A percentile compares a stretch with the other conserved stretches of the same genome.
These are phyloP conservation scores for Capromys pilorides DNA, from an alignment of 2,797 vertebrate genomes.

Conservation along the genomic window DNA sequence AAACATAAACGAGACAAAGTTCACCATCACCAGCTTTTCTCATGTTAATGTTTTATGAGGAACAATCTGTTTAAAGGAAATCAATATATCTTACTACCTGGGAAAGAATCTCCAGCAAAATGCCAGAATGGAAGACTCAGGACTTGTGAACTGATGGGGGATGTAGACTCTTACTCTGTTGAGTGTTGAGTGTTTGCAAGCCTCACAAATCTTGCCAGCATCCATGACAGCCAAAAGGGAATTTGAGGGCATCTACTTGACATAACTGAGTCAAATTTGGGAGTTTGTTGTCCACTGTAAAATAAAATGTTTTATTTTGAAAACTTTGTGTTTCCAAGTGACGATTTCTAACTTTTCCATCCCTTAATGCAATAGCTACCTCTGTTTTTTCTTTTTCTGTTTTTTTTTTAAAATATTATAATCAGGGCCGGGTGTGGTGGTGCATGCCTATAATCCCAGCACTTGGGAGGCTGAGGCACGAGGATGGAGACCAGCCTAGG, in stretches of 20 bases:
- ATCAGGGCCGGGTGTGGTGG: not conserved
- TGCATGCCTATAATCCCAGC: too few species aligned
- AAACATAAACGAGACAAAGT: constrained; percentile 44
- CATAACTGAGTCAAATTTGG: constrained; percentile 11
- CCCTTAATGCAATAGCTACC: not conserved
- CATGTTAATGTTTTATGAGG: constrained; percentile 2
- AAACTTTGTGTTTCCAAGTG: constrained; percentile 32
- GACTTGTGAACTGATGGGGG: constrained; percentile 41
- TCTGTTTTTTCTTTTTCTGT: not conserved
- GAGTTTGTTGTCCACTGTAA: constrained; percentile 56
- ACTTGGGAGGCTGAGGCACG: too few species aligned
- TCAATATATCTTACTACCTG: not conserved
- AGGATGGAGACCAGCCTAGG: too few species aligned
- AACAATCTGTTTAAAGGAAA: constrained; percentile 27
- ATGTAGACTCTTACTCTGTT: not conserved
- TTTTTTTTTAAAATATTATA: not conserved
- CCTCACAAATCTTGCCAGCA: constrained; percentile 28
- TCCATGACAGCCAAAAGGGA: not conserved
- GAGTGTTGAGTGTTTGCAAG: constrained; percentile 13
- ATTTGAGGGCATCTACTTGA: not conserved
- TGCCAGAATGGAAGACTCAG: constrained; percentile 10
- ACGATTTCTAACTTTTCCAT: constrained; percentile 5
- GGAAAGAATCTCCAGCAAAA: constrained; percentile 15
- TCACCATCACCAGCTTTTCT: constrained; percentile 40
- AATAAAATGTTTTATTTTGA: constrained; percentile 72